Conservation (phyloP, 2,113 vertebrate genomes). For the Zosterops pallidus region DNA sequence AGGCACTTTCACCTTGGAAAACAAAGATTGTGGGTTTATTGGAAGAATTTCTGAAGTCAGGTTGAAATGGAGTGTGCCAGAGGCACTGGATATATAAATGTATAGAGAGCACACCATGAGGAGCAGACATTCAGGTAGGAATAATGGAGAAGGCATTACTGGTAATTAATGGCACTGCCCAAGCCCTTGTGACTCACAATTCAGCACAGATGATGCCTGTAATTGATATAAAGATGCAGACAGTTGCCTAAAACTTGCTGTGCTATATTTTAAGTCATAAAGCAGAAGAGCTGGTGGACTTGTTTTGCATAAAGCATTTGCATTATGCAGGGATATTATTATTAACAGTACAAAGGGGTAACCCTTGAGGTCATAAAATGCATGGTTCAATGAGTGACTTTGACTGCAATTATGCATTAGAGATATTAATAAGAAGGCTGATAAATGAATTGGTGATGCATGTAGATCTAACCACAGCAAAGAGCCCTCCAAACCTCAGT, state of each 20-base stretch:
- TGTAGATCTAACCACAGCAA: background rate
- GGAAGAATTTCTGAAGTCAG: background rate
- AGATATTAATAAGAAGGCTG: slow-evolving; percentile 13
- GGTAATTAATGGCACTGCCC: background rate
- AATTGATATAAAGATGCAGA: slow-evolving; percentile 8
- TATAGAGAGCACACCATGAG: background rate
- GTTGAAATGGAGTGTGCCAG: background rate
- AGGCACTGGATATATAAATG: background rate
- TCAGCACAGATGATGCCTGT: background rate
- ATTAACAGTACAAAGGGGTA: background rate
- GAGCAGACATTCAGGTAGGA: background rate
- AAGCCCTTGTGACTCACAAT: background rate
- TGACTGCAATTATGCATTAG: slow-evolving; percentile 29
- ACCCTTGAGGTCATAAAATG: slow-evolving; percentile 36
- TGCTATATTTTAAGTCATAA: background rate
- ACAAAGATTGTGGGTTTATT: background rate
- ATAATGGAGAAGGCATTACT: background rate
- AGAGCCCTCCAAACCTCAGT: background rate
- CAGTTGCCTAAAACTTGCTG: background rate
- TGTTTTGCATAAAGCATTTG: background rate
- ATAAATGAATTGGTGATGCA: background rate
- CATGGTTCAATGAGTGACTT: slow-evolving; percentile 5
- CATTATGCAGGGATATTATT: background rate
- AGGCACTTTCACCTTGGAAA: background rate
- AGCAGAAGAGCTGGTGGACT: background rate